Percentiles rank a stretch among this genome's conserved stretches.
phyloP scores from a whole-genome alignment of 2,113 vertebrate genomes.

The Xenopus borealis region DNA sequence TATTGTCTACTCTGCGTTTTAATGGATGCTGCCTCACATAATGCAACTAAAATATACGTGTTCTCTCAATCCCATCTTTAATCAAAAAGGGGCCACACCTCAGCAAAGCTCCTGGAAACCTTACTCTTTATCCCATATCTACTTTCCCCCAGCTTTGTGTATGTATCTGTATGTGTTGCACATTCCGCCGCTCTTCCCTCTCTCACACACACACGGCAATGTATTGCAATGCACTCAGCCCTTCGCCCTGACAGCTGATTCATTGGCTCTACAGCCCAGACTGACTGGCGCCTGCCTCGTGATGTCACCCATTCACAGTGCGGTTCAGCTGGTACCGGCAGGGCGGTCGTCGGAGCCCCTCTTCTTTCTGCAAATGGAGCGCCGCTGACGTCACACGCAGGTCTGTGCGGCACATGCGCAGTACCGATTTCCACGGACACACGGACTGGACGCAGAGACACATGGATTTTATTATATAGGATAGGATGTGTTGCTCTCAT shows the following conservation, averaged over 20 bases:
- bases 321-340: conserved; percentile 66
- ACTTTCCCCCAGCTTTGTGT: conserved; percentile 49
- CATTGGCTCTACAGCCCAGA: conserved; percentile 72
- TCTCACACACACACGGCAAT: not conserved
- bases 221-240: conserved; percentile 45
- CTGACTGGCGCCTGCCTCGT: conserved; percentile 78
- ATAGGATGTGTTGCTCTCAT: too few species aligned
- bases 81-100: not conserved
- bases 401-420: too few species aligned
- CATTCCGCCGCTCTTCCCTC: conserved; percentile 58
- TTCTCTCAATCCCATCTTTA: too few species aligned
- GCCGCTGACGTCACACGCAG: too few species aligned
- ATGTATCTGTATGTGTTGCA: not conserved
- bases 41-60: too few species aligned
- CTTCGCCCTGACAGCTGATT: conserved; percentile 64
- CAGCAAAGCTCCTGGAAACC: not conserved
- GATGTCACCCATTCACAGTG: conserved; percentile 79
- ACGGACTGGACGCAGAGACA: too few species aligned
- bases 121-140: conserved; percentile 19
- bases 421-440: too few species aligned
- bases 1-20: too few species aligned
- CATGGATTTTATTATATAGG: too few species aligned
- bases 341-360: conserved; percentile 67
- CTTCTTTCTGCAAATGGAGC: too few species aligned
- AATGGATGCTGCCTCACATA: too few species aligned